phyloP scores from a whole-genome alignment of 2,797 vertebrate species.

The Paratrypauchen microcephalus region DNA sequence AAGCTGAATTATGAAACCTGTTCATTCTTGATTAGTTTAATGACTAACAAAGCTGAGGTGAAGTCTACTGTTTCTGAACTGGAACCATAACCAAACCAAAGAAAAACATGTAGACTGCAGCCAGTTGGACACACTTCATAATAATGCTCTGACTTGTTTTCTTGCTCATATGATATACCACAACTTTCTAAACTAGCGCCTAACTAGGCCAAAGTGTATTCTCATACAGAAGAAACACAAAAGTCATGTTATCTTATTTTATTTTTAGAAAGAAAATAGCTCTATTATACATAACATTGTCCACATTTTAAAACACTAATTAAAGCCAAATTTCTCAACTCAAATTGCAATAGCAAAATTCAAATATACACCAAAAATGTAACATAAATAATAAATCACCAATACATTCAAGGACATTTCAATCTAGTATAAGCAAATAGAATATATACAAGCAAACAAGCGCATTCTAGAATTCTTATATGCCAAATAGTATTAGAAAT shows the following conservation, averaged over 20 bases:
- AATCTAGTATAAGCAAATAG: constrained; percentile 15
- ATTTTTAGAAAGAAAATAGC: constrained; percentile 69
- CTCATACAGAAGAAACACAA: constrained; percentile 10
- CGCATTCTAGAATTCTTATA: not conserved
- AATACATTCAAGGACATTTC: constrained; percentile 8
- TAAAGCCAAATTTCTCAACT: not conserved
- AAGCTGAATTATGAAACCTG: too few relatives aligned
- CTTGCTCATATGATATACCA: too few relatives aligned
- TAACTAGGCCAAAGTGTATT: not conserved
- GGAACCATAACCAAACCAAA: not conserved
- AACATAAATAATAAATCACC: constrained; percentile 23
- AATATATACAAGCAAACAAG: not conserved
- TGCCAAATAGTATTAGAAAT: constrained; percentile 3
- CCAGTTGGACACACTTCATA: not conserved
- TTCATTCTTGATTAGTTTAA: too few relatives aligned
- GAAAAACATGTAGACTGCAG: not conserved
- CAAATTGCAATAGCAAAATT: constrained; percentile 2
- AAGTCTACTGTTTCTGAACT: not conserved
- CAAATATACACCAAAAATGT: constrained; percentile 25
- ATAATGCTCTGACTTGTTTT: not conserved
- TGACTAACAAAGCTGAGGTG: too few relatives aligned
- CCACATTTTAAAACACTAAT: not conserved
- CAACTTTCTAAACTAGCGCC: not conserved
- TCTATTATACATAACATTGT: constrained; percentile 26
- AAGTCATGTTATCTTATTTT: constrained; percentile 62